phyloP scores from a whole-genome alignment of 2,113 vertebrate species.

The Nipponia nippon region DNA sequence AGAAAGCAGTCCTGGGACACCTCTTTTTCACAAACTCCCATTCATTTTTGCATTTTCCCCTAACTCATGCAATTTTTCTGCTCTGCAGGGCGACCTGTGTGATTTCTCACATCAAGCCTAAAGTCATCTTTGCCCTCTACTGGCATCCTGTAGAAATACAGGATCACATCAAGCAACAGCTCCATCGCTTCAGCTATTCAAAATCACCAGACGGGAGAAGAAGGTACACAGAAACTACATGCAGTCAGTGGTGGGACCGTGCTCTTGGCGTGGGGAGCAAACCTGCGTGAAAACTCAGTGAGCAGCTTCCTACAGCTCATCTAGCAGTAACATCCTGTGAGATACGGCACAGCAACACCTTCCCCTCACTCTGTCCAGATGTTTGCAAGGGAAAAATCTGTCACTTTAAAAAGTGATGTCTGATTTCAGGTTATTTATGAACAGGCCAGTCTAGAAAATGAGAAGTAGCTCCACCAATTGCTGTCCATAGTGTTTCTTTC shows the following conservation, averaged over 20 bases:
- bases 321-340: rapidly evolving
- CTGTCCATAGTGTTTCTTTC: background rate
- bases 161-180: background rate
- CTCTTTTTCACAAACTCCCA: background rate
- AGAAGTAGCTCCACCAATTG: background rate
- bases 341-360: background rate
- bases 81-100: background rate
- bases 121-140: slow-evolving; percentile 58
- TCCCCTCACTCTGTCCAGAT: background rate
- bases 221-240: too few relatives aligned
- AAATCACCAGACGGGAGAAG: background rate
- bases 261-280: background rate
- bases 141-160: slow-evolving; percentile 47
- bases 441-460: background rate
- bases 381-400: background rate
- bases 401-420: background rate
- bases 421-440: background rate
- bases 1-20: background rate
- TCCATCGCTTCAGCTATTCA: background rate
- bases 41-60: background rate
- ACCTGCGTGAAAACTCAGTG: background rate
- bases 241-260: background rate
- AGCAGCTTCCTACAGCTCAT: background rate
- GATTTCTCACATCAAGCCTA: background rate
- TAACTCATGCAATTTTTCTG: background rate